Evolutionary conservation across 2,888 invertebrate species (phyloP).

Genomic region (Cheilosia grossa): DNA sequence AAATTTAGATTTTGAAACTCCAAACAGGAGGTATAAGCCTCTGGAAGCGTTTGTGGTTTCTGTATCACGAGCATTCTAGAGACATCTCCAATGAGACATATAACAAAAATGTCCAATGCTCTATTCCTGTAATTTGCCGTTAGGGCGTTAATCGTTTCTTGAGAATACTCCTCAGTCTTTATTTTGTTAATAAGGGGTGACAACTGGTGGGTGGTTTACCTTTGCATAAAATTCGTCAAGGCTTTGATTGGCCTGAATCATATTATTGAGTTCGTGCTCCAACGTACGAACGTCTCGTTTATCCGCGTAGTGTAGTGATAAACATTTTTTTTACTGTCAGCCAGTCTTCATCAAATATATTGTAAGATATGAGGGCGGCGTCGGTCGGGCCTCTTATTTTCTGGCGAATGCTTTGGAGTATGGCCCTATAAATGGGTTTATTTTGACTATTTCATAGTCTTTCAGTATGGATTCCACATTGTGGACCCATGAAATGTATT

Average conservation of each 20-base stretch:
- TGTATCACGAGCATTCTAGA: not conserved
- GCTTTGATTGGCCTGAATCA: not conserved
- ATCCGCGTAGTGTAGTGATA: not conserved
- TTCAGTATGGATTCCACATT: not conserved
- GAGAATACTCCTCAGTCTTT: constrained; percentile 40
- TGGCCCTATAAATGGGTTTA: no score
- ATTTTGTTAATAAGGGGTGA: constrained; percentile 30
- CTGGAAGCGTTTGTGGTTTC: constrained; percentile 9
- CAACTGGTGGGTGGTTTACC: not conserved
- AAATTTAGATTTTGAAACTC: constrained; percentile 32
- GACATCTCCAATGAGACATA: constrained; percentile 19
- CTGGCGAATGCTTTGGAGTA: not conserved
- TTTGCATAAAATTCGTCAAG: not conserved
- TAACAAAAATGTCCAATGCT: constrained; percentile 43
- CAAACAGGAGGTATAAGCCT: constrained; percentile 47
- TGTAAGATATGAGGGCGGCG: no score
- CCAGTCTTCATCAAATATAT: not conserved
- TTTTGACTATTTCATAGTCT: not conserved
- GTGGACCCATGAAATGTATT: no score
- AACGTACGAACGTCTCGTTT: not conserved
- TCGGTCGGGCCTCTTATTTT: not conserved
- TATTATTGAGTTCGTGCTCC: not conserved
- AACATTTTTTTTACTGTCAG: not conserved
- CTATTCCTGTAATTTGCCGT: constrained; percentile 33
- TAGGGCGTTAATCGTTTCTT: constrained; percentile 16